These are phyloP conservation scores for Suricata suricatta DNA, from an alignment of 2,113 vertebrate species.

Conservation along the genomic window DNA sequence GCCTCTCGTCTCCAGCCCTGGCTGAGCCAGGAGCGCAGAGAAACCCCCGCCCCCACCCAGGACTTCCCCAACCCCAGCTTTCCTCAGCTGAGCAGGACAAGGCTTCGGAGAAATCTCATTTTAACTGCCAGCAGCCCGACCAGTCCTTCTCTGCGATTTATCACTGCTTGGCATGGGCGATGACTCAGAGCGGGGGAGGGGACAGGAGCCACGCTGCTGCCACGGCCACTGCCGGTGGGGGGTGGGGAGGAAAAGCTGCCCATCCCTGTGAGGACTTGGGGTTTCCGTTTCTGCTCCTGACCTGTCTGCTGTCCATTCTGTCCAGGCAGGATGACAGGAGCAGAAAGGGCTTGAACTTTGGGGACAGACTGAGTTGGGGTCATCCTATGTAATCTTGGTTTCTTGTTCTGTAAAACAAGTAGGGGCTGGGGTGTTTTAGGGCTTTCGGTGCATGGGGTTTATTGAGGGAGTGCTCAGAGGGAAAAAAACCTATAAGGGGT, in stretches of 20 bases:
- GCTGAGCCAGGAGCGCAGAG: background rate
- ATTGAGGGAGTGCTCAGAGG: background rate
- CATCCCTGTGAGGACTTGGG: background rate
- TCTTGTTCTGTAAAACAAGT: background rate
- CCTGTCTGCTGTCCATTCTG: background rate
- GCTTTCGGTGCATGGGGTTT: background rate
- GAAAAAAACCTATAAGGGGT: background rate
- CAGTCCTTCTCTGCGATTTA: background rate
- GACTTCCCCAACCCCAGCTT: background rate
- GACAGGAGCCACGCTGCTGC: background rate
- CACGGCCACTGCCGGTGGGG: background rate
- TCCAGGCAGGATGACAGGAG: background rate
- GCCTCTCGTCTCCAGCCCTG: background rate
- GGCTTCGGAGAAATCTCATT: conserved; percentile 57
- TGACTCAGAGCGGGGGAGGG: conserved; percentile 44
- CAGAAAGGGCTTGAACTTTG: background rate
- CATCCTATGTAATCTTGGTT: background rate
- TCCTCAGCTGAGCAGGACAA: background rate
- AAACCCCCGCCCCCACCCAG: background rate
- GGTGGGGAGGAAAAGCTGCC: background rate
- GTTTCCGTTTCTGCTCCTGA: background rate
- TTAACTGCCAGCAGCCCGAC: background rate
- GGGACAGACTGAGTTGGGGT: background rate
- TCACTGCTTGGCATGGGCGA: background rate
- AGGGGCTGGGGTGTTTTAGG: background rate